Evolutionary conservation across 2,797 vertebrate genomes (phyloP).

Genomic region (Yasuhikotakia modesta): DNA sequence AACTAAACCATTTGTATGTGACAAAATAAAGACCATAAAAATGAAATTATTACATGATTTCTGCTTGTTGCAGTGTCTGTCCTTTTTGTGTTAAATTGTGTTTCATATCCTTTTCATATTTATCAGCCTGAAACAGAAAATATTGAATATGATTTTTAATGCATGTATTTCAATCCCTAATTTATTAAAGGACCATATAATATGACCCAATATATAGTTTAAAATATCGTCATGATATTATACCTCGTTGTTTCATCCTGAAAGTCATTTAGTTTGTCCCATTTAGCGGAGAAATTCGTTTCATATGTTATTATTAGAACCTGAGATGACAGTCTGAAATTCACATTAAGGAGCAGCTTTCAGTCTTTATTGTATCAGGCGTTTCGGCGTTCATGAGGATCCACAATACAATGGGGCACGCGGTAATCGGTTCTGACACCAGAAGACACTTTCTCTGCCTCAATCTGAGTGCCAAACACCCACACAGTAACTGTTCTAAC

Average conservation of each 20-base stretch:
- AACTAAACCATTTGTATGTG: background rate
- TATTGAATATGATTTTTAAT: background rate
- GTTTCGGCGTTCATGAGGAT: slow-evolving; percentile 16
- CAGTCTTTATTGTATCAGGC: slow-evolving; percentile 6
- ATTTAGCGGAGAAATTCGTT: background rate
- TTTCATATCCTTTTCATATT: too few relatives aligned
- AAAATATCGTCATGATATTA: background rate
- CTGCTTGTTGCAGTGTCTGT: too few relatives aligned
- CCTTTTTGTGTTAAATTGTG: background rate
- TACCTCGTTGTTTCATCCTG: too few relatives aligned
- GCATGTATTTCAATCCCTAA: background rate
- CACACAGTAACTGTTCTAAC: slow-evolving; percentile 18
- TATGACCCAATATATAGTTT: background rate
- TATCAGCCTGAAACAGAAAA: background rate
- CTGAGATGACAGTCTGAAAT: background rate
- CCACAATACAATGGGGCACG: slow-evolving; percentile 2
- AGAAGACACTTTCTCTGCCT: slow-evolving; percentile 35
- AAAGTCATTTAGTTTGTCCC: background rate
- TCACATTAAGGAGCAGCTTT: slow-evolving; percentile 10
- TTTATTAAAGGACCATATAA: background rate
- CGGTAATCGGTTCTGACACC: slow-evolving; percentile 2
- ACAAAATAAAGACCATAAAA: background rate
- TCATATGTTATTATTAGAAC: background rate
- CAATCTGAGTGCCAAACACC: slow-evolving; percentile 30
- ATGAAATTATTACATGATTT: too few relatives aligned